Conservation (phyloP, 2,797 vertebrate species). For the Myotis pilosus region DNA sequence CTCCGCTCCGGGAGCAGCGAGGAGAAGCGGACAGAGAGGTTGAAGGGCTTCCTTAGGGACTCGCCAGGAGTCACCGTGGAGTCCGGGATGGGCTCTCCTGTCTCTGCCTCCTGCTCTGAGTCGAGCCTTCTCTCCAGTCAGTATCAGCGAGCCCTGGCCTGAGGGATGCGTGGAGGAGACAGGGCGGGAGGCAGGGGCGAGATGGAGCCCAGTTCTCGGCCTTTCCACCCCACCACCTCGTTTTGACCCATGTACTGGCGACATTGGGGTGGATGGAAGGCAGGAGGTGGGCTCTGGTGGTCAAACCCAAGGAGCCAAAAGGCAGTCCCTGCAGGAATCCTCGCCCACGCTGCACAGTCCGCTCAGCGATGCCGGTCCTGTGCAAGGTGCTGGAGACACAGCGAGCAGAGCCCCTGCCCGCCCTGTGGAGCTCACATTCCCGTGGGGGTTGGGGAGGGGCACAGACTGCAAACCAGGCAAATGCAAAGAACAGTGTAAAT, state of each 20-base stretch:
- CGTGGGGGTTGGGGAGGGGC: rapidly evolving
- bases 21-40: not conserved
- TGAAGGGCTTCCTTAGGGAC: not conserved
- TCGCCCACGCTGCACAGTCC: rapidly evolving
- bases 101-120: not conserved
- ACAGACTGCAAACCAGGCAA: not conserved
- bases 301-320: not conserved
- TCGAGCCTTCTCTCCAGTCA: not conserved
- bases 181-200: not conserved
- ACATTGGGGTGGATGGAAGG: not conserved
- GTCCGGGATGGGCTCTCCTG: not conserved
- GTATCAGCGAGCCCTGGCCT: not conserved
- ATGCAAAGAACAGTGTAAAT: no score
- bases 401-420: not conserved
- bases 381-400: not conserved
- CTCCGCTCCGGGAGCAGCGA: not conserved
- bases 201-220: not conserved
- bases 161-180: not conserved
- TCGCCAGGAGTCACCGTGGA: rapidly evolving
- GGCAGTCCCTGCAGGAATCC: not conserved
- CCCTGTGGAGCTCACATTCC: not conserved
- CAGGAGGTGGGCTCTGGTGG: not conserved
- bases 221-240: not conserved
- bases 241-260: not conserved
- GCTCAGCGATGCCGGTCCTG: rapidly evolving